Evolutionary conservation across 2,113 vertebrate species (phyloP).

Genomic region (Echinops telfairi): DNA sequence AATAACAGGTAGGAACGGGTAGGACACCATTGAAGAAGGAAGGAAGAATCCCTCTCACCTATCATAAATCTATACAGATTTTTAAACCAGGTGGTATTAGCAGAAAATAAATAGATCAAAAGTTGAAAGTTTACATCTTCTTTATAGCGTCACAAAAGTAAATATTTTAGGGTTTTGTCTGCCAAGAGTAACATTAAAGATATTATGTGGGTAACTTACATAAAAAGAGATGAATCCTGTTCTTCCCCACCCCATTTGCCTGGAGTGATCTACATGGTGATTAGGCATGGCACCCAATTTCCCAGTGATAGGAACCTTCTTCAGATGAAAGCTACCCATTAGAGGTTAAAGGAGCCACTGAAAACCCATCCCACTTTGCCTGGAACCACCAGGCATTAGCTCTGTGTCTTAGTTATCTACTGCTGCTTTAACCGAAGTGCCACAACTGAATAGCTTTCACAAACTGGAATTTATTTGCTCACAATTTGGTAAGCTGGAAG

Average conservation of each 20-base stretch:
- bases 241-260: not conserved
- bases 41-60: not conserved
- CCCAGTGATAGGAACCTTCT: not conserved
- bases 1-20: not conserved
- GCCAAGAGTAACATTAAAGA: not conserved
- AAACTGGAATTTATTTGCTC: too few relatives aligned
- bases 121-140: not conserved
- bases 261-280: not conserved
- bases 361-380: not conserved
- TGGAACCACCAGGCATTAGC: not conserved
- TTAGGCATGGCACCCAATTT: not conserved
- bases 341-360: not conserved
- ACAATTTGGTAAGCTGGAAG: too few relatives aligned
- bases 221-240: not conserved
- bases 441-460: too few relatives aligned
- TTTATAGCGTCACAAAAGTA: not conserved
- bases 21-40: not conserved
- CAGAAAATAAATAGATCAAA: not conserved
- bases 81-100: conserved; percentile 11
- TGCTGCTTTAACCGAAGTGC: too few relatives aligned
- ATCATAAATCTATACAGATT: conserved; percentile 27
- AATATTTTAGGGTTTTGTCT: not conserved
- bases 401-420: too few relatives aligned
- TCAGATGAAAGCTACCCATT: not conserved
- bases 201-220: not conserved